These are phyloP conservation scores for Hippopotamyrus pictus DNA, from an alignment of 2,797 vertebrate species.

Conservation along the genomic window DNA sequence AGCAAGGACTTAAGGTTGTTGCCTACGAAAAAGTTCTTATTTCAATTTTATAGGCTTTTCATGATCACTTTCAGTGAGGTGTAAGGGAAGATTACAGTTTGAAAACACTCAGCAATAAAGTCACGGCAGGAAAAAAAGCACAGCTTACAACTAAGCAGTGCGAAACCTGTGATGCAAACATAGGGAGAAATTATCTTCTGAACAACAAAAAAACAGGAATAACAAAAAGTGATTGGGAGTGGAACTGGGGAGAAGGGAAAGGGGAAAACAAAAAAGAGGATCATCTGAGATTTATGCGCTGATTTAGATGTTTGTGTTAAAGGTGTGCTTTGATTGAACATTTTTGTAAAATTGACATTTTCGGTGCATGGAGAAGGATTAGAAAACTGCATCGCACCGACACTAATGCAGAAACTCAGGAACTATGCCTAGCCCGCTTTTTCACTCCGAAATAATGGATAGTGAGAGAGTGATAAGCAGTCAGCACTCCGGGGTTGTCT, in stretches of 20 bases:
- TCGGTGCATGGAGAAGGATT: conserved; percentile 32
- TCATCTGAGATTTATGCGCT: not conserved
- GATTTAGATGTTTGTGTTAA: not conserved
- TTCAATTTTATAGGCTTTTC: not conserved
- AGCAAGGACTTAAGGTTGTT: conserved; percentile 35
- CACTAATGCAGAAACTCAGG: conserved; percentile 64
- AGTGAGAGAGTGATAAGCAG: conserved; percentile 68
- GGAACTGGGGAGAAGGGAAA: not conserved
- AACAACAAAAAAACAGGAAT: not conserved
- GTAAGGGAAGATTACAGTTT: not conserved
- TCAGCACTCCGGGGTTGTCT: conserved; percentile 60
- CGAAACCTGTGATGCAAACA: not conserved
- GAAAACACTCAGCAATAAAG: not conserved
- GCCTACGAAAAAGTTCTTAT: not conserved
- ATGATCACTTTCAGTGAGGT: not conserved
- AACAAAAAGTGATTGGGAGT: not conserved
- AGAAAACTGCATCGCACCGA: conserved; percentile 38
- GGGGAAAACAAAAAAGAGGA: not conserved
- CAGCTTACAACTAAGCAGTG: not conserved
- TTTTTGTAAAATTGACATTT: not conserved
- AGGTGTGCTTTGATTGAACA: not conserved
- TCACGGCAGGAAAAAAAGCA: not conserved
- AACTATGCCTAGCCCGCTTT: conserved; percentile 79
- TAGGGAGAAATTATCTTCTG: not conserved
- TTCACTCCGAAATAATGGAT: conserved; percentile 77